A percentile compares a stretch with the other conserved stretches of the same genome.
Evolutionary conservation across 2,113 vertebrate genomes (phyloP).

Genomic region (Larimichthys crocea): DNA sequence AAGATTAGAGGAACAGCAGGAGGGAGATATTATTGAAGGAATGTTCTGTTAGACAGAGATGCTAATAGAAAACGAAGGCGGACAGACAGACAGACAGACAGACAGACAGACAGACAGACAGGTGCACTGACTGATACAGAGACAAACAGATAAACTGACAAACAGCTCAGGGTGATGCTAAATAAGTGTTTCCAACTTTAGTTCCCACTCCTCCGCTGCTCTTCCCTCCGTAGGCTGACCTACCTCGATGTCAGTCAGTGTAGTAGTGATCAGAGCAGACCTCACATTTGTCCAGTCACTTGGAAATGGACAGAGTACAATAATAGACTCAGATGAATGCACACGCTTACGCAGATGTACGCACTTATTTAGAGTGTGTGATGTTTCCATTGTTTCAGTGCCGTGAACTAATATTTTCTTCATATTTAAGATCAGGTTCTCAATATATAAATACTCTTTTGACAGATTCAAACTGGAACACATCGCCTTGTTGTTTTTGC

Average conservation of each 20-base stretch:
- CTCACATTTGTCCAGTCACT: slow-evolving; percentile 47
- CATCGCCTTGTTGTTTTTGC: neutral
- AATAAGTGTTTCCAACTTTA: slow-evolving; percentile 47
- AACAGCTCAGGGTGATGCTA: neutral
- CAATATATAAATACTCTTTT: neutral
- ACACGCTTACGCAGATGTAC: neutral
- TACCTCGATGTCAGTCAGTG: slow-evolving; percentile 12
- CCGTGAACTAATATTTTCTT: neutral
- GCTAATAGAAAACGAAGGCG: slow-evolving; percentile 25
- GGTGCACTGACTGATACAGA: slow-evolving; percentile 1
- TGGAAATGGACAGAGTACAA: slow-evolving; percentile 20
- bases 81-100: neutral
- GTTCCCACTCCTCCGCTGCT: slow-evolving; percentile 48
- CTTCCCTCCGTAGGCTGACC: slow-evolving; percentile 22
- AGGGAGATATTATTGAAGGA: slow-evolving; percentile 37
- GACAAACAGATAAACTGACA: slow-evolving; percentile 20
- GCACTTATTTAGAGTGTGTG: neutral
- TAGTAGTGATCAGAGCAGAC: slow-evolving; percentile 31
- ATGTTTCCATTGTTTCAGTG: neutral
- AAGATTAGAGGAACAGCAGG: slow-evolving; percentile 56
- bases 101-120: neutral
- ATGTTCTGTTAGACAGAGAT: slow-evolving; percentile 26
- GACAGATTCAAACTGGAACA: neutral
- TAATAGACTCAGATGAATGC: slow-evolving; percentile 32
- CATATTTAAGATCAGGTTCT: too few species aligned